Conservation (phyloP, 1,140 invertebrate genomes). For the Magallana gigas region DNA sequence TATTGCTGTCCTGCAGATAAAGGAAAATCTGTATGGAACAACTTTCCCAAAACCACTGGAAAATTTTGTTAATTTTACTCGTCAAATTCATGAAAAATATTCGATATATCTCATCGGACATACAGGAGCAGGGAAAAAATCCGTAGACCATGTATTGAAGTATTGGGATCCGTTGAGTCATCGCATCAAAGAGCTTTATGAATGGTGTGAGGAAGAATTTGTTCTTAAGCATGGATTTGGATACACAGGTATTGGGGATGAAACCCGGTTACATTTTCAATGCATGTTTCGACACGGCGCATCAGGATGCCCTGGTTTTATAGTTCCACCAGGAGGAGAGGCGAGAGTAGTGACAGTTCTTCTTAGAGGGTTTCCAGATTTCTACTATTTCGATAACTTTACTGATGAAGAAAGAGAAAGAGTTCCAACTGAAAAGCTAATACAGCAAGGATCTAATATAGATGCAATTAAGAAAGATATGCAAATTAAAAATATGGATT, state of each 20-base stretch:
- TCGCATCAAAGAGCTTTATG: neutral
- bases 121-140: neutral
- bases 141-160: neutral
- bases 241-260: neutral
- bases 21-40: slow-evolving; percentile 12
- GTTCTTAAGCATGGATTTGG: slow-evolving; percentile 14
- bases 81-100: slow-evolving; percentile 20
- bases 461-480: slow-evolving; percentile 23
- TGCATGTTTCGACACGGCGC: slow-evolving; percentile 44
- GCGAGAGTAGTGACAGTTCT: slow-evolving; percentile 29
- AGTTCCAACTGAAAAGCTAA: slow-evolving; percentile 22
- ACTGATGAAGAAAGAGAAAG: slow-evolving; percentile 10
- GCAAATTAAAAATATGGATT: neutral
- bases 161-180: slow-evolving; percentile 28
- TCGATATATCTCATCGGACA: slow-evolving; percentile 40
- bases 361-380: slow-evolving; percentile 44
- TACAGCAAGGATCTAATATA: slow-evolving; percentile 37
- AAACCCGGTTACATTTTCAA: slow-evolving; percentile 19
- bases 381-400: slow-evolving; percentile 34
- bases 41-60: slow-evolving; percentile 8
- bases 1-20: slow-evolving; percentile 37
- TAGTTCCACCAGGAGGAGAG: neutral
- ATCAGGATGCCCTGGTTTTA: slow-evolving; percentile 34
- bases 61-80: slow-evolving; percentile 10
- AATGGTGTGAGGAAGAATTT: slow-evolving; percentile 29